phyloP scores from a whole-genome alignment of 2,888 invertebrate species.

The Nipponacmea schrenckii region DNA sequence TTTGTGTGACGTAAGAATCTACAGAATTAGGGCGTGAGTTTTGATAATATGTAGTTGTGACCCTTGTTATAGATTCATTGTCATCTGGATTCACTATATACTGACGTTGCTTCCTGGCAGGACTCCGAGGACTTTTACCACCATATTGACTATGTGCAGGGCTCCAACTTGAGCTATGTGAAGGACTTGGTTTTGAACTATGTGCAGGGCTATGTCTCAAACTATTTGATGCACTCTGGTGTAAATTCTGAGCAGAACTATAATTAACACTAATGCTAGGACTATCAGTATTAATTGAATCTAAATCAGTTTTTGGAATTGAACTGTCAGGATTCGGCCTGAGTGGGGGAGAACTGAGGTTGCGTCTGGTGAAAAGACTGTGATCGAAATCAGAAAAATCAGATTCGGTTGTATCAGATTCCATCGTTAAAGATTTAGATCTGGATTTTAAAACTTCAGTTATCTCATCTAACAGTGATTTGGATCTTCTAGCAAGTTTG shows the following conservation, averaged over 20 bases:
- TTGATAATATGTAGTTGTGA: not conserved
- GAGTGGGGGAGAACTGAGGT: slow-evolving; percentile 23
- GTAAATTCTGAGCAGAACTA: not conserved
- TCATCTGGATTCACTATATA: slow-evolving; percentile 1
- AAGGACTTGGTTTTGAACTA: too few relatives aligned
- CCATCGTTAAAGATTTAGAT: slow-evolving; percentile 27
- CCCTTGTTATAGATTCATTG: not conserved
- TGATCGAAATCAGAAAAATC: slow-evolving; percentile 47
- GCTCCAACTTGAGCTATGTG: too few relatives aligned
- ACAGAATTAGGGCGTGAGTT: not conserved
- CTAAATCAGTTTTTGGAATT: not conserved
- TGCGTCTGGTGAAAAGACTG: slow-evolving; percentile 27
- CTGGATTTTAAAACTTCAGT: not conserved
- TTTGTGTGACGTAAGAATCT: not conserved
- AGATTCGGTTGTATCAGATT: slow-evolving; percentile 42
- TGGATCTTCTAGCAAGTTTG: not conserved
- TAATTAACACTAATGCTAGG: not conserved
- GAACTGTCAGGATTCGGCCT: slow-evolving; percentile 3
- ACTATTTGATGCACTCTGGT: not conserved
- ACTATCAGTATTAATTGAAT: not conserved
- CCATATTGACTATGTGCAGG: not conserved
- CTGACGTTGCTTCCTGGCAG: slow-evolving; percentile 5
- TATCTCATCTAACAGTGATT: not conserved
- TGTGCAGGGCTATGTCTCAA: too few relatives aligned
- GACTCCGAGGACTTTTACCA: slow-evolving; percentile 8